Evolutionary conservation across 2,113 vertebrate genomes (phyloP).

Genomic region (Tragelaphus buxtoni): DNA sequence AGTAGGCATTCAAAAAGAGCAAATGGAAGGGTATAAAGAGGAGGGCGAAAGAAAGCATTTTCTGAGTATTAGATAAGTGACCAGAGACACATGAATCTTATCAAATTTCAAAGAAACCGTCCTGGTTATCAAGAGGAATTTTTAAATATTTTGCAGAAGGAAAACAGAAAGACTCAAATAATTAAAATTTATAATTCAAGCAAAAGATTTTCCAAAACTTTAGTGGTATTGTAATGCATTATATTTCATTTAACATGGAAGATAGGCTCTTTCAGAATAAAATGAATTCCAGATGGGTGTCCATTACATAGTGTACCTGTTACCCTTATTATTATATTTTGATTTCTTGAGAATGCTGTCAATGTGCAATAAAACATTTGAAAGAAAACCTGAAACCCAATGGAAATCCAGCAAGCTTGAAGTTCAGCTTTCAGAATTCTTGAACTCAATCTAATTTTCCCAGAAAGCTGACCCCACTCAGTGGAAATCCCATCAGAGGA

Average conservation of each 20-base stretch:
- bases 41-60: not conserved
- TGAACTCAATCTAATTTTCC: slow-evolving; percentile 63
- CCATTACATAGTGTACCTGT: slow-evolving; percentile 27
- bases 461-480: slow-evolving; percentile 55
- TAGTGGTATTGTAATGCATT: not conserved
- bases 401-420: slow-evolving; percentile 52
- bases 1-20: slow-evolving; percentile 43
- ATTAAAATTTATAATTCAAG: slow-evolving; percentile 45
- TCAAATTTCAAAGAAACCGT: slow-evolving; percentile 47
- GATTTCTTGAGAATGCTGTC: slow-evolving; percentile 52
- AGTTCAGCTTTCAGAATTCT: slow-evolving; percentile 64
- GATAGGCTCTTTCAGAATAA: not conserved
- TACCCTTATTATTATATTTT: slow-evolving; percentile 39
- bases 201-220: slow-evolving; percentile 30
- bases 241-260: not conserved
- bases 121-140: slow-evolving; percentile 18
- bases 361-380: slow-evolving; percentile 46
- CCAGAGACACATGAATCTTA: slow-evolving; percentile 36
- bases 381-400: slow-evolving; percentile 48
- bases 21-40: slow-evolving; percentile 53
- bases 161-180: not conserved
- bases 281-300: slow-evolving; percentile 39
- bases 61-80: slow-evolving; percentile 25
- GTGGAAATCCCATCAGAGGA: slow-evolving; percentile 31
- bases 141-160: not conserved